These are phyloP conservation scores for Caenorhabditis brenneri DNA, from an alignment of 1,140 invertebrate species.

Conservation along the genomic window DNA sequence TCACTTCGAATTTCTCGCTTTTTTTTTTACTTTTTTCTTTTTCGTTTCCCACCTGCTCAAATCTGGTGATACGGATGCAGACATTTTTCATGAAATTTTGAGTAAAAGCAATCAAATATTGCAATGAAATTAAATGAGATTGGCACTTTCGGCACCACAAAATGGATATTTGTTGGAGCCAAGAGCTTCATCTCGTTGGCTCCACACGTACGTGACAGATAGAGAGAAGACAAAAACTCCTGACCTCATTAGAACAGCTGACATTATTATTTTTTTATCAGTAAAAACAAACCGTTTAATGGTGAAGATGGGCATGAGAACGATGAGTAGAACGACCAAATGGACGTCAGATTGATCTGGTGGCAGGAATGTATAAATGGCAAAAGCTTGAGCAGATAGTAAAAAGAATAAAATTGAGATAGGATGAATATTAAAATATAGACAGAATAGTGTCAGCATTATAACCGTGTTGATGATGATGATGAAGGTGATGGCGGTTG, in stretches of 20 bases:
- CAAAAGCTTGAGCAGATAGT: not conserved
- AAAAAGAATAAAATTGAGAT: not conserved
- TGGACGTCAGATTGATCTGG: conserved; percentile 16
- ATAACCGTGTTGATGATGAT: too few relatives aligned
- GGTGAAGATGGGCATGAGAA: conserved; percentile 23
- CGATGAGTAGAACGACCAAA: not conserved
- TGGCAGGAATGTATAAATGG: not conserved
- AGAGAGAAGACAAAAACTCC: not conserved
- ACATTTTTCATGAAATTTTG: not conserved
- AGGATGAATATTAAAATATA: conserved; percentile 35
- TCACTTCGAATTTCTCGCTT: not conserved
- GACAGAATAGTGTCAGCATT: conserved; percentile 5
- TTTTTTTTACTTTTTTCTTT: not conserved
- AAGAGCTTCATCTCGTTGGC: not conserved
- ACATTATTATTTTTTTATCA: not conserved
- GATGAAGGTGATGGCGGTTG: not conserved
- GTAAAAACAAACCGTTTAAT: conserved; percentile 13
- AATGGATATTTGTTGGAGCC: not conserved
- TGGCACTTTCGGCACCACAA: not conserved
- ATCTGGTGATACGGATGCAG: not conserved
- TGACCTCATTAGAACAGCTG: conserved; percentile 35
- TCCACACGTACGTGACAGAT: not conserved
- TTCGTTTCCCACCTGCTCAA: not conserved
- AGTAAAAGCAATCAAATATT: not conserved
- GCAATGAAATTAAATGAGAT: not conserved